Conservation (phyloP, 2,888 invertebrate species). For the Netelia melanura region DNA sequence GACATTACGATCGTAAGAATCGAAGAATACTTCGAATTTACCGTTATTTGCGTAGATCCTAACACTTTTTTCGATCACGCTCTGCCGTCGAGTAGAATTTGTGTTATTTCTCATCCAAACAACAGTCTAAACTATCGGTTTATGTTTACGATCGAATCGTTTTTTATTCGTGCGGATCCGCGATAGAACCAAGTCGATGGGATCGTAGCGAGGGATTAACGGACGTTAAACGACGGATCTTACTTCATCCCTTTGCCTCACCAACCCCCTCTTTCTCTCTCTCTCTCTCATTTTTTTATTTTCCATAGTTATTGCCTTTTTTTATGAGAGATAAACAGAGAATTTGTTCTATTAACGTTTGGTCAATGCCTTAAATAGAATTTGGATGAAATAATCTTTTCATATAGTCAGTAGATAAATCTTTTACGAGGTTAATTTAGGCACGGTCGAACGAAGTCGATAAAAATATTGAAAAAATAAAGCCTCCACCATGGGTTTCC, state of each 20-base stretch:
- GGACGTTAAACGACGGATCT: constrained; percentile 6
- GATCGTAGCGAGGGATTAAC: background rate
- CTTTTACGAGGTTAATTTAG: too few species aligned
- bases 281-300: background rate
- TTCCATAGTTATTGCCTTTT: background rate
- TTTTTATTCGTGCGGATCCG: background rate
- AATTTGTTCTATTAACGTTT: too few species aligned
- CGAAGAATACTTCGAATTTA: constrained; percentile 31
- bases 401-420: too few species aligned
- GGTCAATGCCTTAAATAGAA: too few species aligned
- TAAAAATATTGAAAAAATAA: too few species aligned
- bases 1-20: constrained; percentile 15
- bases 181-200: background rate
- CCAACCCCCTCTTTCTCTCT: background rate
- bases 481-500: background rate
- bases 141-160: constrained; percentile 49
- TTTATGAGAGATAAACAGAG: background rate
- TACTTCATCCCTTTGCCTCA: background rate
- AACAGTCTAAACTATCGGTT: background rate
- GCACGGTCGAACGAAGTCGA: too few species aligned
- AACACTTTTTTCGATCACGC: constrained; percentile 17
- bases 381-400: too few species aligned
- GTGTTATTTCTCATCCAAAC: background rate
- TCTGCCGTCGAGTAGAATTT: constrained; percentile 17
- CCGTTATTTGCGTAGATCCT: constrained; percentile 42